phyloP scores from a whole-genome alignment of 2,113 vertebrate genomes.

The Lagopus muta region DNA sequence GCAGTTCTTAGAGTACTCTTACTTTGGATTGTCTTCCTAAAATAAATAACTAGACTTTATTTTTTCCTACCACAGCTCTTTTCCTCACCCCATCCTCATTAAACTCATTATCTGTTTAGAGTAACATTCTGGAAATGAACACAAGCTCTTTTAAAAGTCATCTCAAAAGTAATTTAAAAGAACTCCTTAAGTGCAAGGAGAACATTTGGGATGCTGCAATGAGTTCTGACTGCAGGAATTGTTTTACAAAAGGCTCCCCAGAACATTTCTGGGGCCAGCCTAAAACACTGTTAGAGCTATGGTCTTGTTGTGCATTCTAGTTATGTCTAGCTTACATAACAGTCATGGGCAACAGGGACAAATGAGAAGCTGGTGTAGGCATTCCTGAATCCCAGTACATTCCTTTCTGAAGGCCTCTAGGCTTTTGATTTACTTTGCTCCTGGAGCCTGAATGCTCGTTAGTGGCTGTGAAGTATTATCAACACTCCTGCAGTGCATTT shows the following conservation, averaged over 20 bases:
- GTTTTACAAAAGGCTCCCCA: not conserved
- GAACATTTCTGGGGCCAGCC: not conserved
- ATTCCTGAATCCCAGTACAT: not conserved
- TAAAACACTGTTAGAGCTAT: not conserved
- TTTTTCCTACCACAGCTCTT: not conserved
- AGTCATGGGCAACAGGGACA: accelerated
- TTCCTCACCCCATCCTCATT: not conserved
- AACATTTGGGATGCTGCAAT: not conserved
- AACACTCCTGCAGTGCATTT: not conserved
- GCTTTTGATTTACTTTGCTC: not conserved
- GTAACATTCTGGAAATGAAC: not conserved
- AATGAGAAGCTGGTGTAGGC: not conserved
- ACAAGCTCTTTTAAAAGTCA: not conserved
- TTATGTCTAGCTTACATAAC: not conserved
- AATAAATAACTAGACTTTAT: not conserved
- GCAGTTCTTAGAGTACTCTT: not conserved
- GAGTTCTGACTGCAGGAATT: not conserved
- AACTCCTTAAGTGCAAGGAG: not conserved
- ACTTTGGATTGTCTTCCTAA: not conserved
- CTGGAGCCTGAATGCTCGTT: not conserved
- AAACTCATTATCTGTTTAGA: not conserved
- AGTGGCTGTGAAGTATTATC: not conserved
- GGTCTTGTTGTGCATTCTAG: not conserved
- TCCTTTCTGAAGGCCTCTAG: not conserved
- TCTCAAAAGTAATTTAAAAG: not conserved